Base-by-base conservation (phyloP, 2,888 invertebrate genomes). In the Caenorhabditis afra region DNA sequence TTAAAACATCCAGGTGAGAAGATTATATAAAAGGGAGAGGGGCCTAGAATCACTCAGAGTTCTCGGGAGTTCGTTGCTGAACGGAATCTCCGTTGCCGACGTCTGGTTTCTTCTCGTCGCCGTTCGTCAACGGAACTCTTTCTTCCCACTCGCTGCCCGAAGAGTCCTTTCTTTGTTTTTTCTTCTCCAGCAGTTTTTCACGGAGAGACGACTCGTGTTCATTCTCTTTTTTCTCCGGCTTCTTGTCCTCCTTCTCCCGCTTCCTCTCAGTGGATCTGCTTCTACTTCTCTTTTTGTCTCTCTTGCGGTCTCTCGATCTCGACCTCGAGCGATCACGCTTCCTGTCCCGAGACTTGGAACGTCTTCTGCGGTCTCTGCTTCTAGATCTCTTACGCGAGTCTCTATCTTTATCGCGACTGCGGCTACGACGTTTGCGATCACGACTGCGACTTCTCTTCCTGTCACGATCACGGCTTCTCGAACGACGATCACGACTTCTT, bases 171-270 rank as follows among this genome's bases (percentile, higher is more conserved):
- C 77, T 53, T 12, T 62, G 65, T 1, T 70, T 74, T 23, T 66
- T 74, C 70, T 85, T 84, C 62, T 84, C 86, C 18, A 87, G 53
- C 7, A 87, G 71, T 35, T 81, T 86, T 55, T 86, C 85, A 11
- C 86, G 76, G 22, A 86, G 68, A 16, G 44, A 29, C 5, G 68
- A 50, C 47, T 85, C 85, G 29, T 85, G 81, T 11, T 76, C 78
- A 29, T 62, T 81, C 12, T 82, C 77, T 12, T 68, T 74, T 41
- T 58, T 71, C n/a, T 82, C 67, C 3, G 10, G n/a, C 53, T 81
- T 80, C 49, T 55, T 58, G 18, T 70, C 71, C 20, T 65, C 68
- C 22, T 78, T 65, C 20, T 67, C 66, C 3, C 73, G 58, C 70
- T 71, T 78, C 39, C 67, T 67, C 3, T 79, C 81, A 12, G 71